Evolutionary conservation across 2,888 invertebrate species (phyloP).

Genomic region (Dioctria rufipes): DNA sequence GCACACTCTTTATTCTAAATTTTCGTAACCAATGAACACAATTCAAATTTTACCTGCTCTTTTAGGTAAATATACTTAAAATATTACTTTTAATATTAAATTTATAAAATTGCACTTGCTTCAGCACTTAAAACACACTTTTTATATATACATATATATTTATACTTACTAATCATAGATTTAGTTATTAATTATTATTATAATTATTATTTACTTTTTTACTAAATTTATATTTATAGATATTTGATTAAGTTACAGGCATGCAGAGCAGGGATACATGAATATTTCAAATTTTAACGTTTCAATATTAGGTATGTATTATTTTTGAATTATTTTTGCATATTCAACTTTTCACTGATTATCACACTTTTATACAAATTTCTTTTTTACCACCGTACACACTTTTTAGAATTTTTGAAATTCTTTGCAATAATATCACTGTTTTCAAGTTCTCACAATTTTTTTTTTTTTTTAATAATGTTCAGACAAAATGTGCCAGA

Average conservation of each 20-base stretch:
- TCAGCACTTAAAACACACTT: conserved; percentile 23
- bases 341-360: too few relatives aligned
- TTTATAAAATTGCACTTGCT: conserved; percentile 23
- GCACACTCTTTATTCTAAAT: not conserved
- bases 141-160: conserved; percentile 7
- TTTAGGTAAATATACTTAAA: not conserved
- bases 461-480: not conserved
- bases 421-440: too few relatives aligned
- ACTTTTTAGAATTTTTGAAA: too few relatives aligned
- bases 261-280: not conserved
- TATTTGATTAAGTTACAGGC: too few relatives aligned
- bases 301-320: too few relatives aligned
- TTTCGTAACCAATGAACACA: conserved; percentile 35
- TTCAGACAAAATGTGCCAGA: conserved; percentile 11
- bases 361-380: too few relatives aligned
- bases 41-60: conserved; percentile 22
- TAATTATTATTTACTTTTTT: too few relatives aligned
- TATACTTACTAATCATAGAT: conserved; percentile 9
- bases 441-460: not conserved
- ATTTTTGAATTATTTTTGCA: not conserved
- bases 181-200: not conserved
- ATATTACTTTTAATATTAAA: not conserved
- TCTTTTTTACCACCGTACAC: too few relatives aligned
- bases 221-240: too few relatives aligned
- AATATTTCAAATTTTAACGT: too few relatives aligned